Evolutionary conservation across 2,888 invertebrate genomes (phyloP).

Genomic region (Empis livida): DNA sequence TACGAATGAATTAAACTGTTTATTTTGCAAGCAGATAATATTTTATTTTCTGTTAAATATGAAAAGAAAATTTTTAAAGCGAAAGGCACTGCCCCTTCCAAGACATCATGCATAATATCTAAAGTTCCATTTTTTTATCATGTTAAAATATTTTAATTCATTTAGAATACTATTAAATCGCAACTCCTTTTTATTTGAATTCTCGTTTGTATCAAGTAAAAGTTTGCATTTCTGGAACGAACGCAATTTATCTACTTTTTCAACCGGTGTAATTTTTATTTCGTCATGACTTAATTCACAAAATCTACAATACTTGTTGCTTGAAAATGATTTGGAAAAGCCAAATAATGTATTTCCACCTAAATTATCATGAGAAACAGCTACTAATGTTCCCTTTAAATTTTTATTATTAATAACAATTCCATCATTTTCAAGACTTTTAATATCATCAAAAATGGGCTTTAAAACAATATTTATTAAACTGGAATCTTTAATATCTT

Average conservation of each 20-base stretch:
- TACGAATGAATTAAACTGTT: neutral
- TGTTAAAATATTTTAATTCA: neutral
- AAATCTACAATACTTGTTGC: conserved; percentile 1
- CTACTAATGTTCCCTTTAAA: neutral
- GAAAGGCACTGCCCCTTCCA: conserved; percentile 4
- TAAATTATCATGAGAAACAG: conserved; percentile 1
- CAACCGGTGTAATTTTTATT: neutral
- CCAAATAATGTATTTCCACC: conserved; percentile 1
- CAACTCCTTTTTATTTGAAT: neutral
- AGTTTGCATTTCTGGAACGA: neutral
- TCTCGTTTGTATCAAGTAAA: no score
- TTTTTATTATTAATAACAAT: neutral
- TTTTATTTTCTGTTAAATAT: neutral
- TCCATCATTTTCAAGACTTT: neutral
- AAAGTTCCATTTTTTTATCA: neutral
- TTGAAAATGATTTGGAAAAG: conserved; percentile 1
- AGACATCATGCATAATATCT: conserved; percentile 3
- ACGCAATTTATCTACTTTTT: neutral
- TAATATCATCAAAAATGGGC: neutral
- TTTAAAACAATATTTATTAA: conserved; percentile 1
- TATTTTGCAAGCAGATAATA: neutral
- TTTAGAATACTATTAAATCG: conserved; percentile 2
- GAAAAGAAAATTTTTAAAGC: neutral
- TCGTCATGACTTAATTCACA: neutral
- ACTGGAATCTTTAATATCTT: neutral